Percentiles rank a stretch among this genome's conserved stretches.
phyloP scores from a whole-genome alignment of 1,140 invertebrate species.

The Pseudobourletiella spinata region DNA sequence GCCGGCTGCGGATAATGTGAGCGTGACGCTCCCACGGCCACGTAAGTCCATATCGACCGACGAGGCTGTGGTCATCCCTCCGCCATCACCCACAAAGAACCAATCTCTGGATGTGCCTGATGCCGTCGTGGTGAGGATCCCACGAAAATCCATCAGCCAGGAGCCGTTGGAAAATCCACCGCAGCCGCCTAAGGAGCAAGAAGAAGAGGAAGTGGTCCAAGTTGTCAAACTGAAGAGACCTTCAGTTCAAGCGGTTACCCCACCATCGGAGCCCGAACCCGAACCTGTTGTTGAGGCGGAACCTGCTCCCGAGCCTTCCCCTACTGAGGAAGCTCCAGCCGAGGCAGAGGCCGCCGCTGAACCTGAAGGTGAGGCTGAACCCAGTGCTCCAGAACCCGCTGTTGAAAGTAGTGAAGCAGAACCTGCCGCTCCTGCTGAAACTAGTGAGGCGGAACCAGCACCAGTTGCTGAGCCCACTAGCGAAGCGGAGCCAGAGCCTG shows the following conservation, averaged over 20 bases:
- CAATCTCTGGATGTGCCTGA: neutral
- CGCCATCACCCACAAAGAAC: neutral
- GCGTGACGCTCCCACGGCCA: neutral
- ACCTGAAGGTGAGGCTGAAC: neutral
- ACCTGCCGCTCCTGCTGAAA: neutral
- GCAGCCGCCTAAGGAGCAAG: neutral
- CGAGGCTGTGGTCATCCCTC: neutral
- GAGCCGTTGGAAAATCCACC: neutral
- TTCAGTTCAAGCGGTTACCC: neutral
- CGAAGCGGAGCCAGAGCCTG: slow-evolving; percentile 5
- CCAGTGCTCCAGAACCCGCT: neutral
- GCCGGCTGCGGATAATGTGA: neutral
- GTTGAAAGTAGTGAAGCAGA: neutral
- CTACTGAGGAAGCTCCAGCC: neutral
- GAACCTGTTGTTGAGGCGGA: neutral
- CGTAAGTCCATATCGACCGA: neutral
- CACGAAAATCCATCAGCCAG: slow-evolving; percentile 1
- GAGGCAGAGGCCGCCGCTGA: neutral
- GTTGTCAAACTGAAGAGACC: neutral
- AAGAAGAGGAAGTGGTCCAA: neutral
- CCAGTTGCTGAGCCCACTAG: neutral
- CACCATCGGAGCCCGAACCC: slow-evolving; percentile 1
- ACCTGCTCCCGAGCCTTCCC: neutral
- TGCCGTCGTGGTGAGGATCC: neutral
- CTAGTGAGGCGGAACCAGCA: neutral